Evolutionary conservation across 2,888 invertebrate species (phyloP), one percentile per base, ranked within the genome.

Genomic region (Sinopyrophorus schimmeli): DNA sequence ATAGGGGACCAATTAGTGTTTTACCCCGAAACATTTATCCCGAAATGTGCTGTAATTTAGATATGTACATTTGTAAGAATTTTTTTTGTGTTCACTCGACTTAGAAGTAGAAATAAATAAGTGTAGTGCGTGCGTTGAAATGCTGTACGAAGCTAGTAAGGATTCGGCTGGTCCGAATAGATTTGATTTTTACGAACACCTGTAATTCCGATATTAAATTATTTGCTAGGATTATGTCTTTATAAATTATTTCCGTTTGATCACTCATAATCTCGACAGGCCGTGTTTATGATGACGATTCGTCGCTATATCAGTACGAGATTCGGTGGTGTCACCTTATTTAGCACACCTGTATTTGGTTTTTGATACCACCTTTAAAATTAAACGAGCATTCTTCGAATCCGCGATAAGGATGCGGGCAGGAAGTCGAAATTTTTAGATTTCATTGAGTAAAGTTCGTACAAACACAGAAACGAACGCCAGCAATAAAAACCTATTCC

Each of bases 41-140:
- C 27, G 37, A 50, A 34, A 28, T 39, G 64, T 68, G 66, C 66
- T 66, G 65, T 67, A 66, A 63, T 65, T 57, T 64, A 56, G 49
- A 49, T 42, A 42, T 47, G 61, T 48, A 54, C 54, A 57, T 50
- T 55, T 46, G 69, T 68, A 69, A 68, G n/a, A n/a, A n/a, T 72
- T 71, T 66, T 66, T 67, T 60, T 66, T 67, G 73, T 73, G 73
- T 73, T 73, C 73, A 73, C 68, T 67, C 66, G 67, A 69, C 43
- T 47, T 52, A 52, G 37, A 47, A n/a, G 17, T 47, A 43, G 21
- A 31, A 43, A 24, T 40, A 35, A 35, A 27, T 47, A 31, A 42
- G 30, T 49, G 34, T 41, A 42, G 41, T 51, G 47, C 39, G 23
- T 24, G 10, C 20, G 28, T 26, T 44, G 23, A 27, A 47, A 28